phyloP scores from a whole-genome alignment of 2,888 invertebrate species.

The Drosophila paranaensis region DNA sequence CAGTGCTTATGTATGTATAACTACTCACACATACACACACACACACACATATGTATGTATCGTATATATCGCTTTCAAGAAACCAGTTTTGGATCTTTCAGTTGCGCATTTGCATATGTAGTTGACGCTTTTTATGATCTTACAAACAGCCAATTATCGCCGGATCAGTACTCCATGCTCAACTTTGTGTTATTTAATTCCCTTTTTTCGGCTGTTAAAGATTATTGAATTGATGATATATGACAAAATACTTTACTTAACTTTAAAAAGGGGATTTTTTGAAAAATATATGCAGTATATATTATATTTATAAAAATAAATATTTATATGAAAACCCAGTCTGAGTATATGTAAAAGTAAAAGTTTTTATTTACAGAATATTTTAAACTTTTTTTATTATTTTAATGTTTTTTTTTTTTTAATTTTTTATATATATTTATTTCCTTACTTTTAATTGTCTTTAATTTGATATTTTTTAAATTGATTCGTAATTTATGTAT shows the following conservation, averaged over 20 bases:
- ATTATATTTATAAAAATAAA: neutral
- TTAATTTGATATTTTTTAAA: too few species aligned
- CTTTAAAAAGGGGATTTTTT: neutral
- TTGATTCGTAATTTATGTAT: too few species aligned
- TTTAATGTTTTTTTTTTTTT: too few species aligned
- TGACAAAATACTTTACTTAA: neutral
- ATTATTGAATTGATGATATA: neutral
- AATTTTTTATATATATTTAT: too few species aligned
- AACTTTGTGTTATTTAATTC: neutral
- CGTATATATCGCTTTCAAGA: conserved; percentile 1
- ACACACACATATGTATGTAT: neutral
- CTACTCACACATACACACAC: neutral
- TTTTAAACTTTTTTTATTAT: too few species aligned
- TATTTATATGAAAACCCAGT: too few species aligned
- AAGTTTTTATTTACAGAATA: too few species aligned
- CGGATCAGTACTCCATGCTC: conserved; percentile 13
- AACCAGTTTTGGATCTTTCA: conserved; percentile 28
- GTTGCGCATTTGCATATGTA: conserved; percentile 33
- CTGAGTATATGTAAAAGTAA: too few species aligned
- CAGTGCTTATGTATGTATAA: neutral
- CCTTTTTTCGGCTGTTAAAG: neutral
- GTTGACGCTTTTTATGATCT: conserved; percentile 27
- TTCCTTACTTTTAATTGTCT: too few species aligned
- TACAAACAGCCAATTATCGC: conserved; percentile 42
- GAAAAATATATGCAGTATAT: neutral